A percentile compares a stretch with the other conserved stretches of the same genome.
Conservation (phyloP, 2,113 vertebrate genomes). For the Laticauda colubrina region DNA sequence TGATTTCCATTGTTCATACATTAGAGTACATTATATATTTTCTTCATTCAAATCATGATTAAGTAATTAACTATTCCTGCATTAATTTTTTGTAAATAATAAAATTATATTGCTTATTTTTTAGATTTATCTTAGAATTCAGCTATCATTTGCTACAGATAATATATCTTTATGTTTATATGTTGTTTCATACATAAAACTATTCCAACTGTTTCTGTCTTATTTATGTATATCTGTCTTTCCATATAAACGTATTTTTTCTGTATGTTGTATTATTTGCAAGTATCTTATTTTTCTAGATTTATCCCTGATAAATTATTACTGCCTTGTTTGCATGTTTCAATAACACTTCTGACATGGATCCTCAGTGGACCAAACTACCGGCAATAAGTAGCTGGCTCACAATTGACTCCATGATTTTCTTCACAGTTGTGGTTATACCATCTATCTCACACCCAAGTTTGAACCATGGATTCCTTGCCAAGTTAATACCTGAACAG, state of each 20-base stretch:
- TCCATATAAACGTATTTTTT: constrained; percentile 56
- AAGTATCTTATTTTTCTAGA: constrained; percentile 57
- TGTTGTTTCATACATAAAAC: constrained; percentile 30
- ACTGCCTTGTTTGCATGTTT: constrained; percentile 64
- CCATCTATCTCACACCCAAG: constrained; percentile 81
- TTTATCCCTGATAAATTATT: constrained; percentile 46
- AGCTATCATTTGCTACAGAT: constrained; percentile 7
- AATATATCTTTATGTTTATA: constrained; percentile 23
- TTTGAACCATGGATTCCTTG: constrained; percentile 82
- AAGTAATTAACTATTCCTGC: constrained; percentile 20
- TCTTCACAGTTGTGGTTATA: constrained; percentile 81
- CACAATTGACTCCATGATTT: constrained; percentile 74
- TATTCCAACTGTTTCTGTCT: constrained; percentile 43
- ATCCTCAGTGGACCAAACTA: constrained; percentile 62
- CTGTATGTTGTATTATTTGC: constrained; percentile 42
- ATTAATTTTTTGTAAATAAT: constrained; percentile 3
- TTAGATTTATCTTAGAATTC: background rate
- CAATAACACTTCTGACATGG: constrained; percentile 57
- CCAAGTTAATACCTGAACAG: constrained; percentile 82
- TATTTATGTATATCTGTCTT: constrained; percentile 37
- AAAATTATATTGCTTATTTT: background rate
- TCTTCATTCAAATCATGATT: constrained; percentile 16
- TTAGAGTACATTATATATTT: constrained; percentile 36
- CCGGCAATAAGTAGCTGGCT: constrained; percentile 64
- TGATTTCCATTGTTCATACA: constrained; percentile 9